Conservation (phyloP, 2,113 vertebrate species). For the Climacteris rufus region DNA sequence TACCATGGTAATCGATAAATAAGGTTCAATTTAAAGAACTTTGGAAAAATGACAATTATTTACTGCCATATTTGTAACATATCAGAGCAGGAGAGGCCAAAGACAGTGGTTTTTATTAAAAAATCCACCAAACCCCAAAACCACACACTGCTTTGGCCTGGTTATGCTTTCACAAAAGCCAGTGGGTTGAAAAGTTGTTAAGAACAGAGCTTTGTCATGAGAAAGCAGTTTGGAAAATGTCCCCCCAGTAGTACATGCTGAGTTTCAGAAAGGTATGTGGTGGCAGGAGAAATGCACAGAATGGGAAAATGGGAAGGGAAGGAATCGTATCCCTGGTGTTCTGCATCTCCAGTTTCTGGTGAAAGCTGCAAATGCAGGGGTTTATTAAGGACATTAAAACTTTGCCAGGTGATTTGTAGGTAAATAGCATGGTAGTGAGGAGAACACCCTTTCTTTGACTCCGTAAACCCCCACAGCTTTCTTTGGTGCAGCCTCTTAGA, state of each 20-base stretch:
- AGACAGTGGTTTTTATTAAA: not conserved
- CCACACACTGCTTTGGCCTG: not conserved
- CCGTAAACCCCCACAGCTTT: not conserved
- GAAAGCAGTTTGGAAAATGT: not conserved
- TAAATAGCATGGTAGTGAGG: not conserved
- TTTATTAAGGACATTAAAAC: not conserved
- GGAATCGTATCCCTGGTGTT: not conserved
- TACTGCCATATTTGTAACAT: not conserved
- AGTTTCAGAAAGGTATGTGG: not conserved
- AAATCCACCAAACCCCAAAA: not conserved
- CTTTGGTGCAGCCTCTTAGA: slow-evolving; percentile 69
- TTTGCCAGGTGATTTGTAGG: slow-evolving; percentile 18
- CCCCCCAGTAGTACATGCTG: not conserved
- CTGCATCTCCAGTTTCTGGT: not conserved
- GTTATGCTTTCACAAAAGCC: not conserved
- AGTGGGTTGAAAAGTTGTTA: not conserved
- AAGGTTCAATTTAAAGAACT: not conserved
- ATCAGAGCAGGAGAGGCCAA: not conserved
- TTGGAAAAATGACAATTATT: not conserved
- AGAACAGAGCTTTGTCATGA: not conserved
- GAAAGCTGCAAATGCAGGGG: not conserved
- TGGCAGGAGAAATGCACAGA: not conserved
- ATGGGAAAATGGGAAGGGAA: not conserved
- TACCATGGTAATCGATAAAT: not conserved
- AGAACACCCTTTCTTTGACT: slow-evolving; percentile 40